These are phyloP conservation scores for Pluvialis apricaria DNA, from an alignment of 2,113 vertebrate genomes.

Conservation along the genomic window DNA sequence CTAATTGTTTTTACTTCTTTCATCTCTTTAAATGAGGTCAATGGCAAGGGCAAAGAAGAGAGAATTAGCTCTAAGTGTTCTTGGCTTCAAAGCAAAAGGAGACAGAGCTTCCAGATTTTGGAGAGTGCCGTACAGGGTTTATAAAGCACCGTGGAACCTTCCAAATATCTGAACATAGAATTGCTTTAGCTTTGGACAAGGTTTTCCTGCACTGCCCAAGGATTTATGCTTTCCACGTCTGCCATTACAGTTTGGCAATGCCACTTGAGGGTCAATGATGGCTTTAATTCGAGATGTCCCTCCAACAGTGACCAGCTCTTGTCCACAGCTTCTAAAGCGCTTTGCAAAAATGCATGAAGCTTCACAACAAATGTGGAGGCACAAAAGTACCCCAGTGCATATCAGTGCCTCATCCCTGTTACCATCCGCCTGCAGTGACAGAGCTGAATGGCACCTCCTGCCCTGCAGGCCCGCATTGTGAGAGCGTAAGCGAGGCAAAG, in stretches of 20 bases:
- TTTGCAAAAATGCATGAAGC: neutral
- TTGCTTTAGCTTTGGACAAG: neutral
- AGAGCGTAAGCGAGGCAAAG: neutral
- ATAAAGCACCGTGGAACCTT: neutral
- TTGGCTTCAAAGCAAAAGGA: conserved; percentile 50
- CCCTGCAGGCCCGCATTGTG: rapidly evolving
- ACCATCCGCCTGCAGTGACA: neutral
- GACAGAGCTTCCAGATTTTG: conserved; percentile 6
- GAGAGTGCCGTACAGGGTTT: neutral
- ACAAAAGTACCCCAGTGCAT: neutral
- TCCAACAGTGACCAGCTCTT: neutral
- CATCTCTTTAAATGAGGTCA: conserved; percentile 61
- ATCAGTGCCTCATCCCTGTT: neutral
- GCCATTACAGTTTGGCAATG: neutral
- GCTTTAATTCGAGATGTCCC: neutral
- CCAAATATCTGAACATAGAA: neutral
- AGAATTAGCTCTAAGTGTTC: conserved; percentile 51
- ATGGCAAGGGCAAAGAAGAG: conserved; percentile 48
- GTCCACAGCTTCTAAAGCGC: neutral
- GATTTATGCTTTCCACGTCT: neutral
- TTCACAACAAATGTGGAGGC: neutral
- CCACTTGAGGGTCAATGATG: neutral
- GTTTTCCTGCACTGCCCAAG: neutral
- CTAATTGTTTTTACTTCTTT: conserved; percentile 68
- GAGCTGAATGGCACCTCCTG: neutral